These are phyloP conservation scores for Frankliniella fusca DNA, from an alignment of 2,888 invertebrate species.

Conservation along the genomic window DNA sequence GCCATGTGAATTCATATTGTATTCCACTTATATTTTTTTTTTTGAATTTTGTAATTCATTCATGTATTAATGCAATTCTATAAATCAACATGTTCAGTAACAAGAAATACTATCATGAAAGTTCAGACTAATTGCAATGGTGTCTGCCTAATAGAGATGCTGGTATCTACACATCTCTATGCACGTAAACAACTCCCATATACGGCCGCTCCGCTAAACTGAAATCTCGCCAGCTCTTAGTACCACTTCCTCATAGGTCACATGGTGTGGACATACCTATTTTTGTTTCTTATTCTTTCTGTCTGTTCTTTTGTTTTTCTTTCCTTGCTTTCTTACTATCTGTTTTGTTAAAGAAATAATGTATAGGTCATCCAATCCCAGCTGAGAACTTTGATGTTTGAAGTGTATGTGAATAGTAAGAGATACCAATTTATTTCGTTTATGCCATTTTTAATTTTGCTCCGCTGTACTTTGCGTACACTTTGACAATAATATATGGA, in stretches of 20 bases:
- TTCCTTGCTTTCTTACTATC: neutral
- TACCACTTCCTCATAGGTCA: neutral
- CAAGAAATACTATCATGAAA: neutral
- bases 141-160: conserved; percentile 1
- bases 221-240: conserved; percentile 17
- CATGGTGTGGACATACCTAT: neutral
- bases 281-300: neutral
- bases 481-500: too few species aligned
- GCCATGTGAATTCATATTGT: neutral
- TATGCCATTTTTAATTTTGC: too few species aligned
- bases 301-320: neutral
- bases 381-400: too few species aligned
- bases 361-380: neutral
- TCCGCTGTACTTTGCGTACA: too few species aligned
- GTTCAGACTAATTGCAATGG: neutral
- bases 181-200: neutral
- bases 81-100: neutral
- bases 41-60: neutral
- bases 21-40: neutral
- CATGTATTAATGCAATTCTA: neutral
- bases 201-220: conserved; percentile 18
- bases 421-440: too few species aligned
- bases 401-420: too few species aligned
- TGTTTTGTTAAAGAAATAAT: neutral
- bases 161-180: conserved; percentile 15